Base-by-base conservation (phyloP, 2,797 vertebrate species). In the Spondyliosoma cantharus region DNA sequence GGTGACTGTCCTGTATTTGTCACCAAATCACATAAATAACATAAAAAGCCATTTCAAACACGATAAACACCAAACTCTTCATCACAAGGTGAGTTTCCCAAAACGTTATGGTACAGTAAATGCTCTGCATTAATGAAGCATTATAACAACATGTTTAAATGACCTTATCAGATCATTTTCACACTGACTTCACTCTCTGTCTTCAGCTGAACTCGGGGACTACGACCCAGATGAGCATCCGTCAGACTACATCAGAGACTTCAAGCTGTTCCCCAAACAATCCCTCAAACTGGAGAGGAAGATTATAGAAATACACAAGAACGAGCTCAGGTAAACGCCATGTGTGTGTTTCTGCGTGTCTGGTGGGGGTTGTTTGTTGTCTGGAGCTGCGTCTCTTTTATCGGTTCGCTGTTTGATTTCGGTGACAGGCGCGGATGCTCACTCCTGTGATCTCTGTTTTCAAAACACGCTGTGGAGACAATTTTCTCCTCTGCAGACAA, bases 211-310 rank as follows among this genome's bases (percentile, higher is more conserved):
- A 87, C 94, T 99, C 9, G 98, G 97, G 72, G 97, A 99, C 93
- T 97, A 97, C 0, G 97, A 99, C 87, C 95, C 96, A 64, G 97
- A 98, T 53, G 97, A 98, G 82, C 97, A 99, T 67, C 95, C 96
- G 16, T 96, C 96, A 72, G 97, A 97, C 95, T 99, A 99, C 85
- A 94, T 99, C 94, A 94, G 92, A 2, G 96, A 99, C 88, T 98
- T 99, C 79, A 97, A 96, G 86, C 96, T 99, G 87, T 99, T 99
- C 88, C 98, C 98, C 29, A 99, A 99, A 91, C 98, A 98, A 75
- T 97, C 97, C 45, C 96, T 97, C 88, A 99, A 98, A 85, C 95
- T 99, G 43, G 97, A 99, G 92, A 96, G 96, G 93, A 99, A 97
- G 95, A 98, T 99, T 81, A 95, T 95, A 83, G 97, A 99, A 89